Conservation (phyloP, 2,888 invertebrate species). For the Hirtodrosophila alboralis region DNA sequence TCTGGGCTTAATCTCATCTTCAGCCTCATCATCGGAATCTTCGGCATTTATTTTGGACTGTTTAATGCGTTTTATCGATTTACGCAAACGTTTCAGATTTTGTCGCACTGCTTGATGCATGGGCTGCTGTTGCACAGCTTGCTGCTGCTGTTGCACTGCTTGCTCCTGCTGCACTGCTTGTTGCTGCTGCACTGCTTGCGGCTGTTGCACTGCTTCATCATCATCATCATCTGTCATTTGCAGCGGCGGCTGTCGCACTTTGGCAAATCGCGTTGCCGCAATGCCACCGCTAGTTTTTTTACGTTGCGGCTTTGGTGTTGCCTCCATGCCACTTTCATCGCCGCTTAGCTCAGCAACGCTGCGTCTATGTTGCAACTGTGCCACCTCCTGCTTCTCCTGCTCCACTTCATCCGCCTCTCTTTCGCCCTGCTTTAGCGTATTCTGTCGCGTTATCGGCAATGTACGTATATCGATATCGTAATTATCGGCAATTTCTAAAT, state of each 20-base stretch:
- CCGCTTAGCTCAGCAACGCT: slow-evolving; percentile 61
- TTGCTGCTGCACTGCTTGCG: slow-evolving; percentile 4
- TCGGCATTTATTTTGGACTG: slow-evolving; percentile 30
- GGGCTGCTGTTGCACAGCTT: slow-evolving; percentile 19
- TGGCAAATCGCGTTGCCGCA: slow-evolving; percentile 71
- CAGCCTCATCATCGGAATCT: slow-evolving; percentile 32
- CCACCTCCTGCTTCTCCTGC: slow-evolving; percentile 24
- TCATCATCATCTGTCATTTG: slow-evolving; percentile 44
- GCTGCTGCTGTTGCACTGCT: not conserved
- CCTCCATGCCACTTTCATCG: slow-evolving; percentile 78
- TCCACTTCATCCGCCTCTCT: slow-evolving; percentile 20
- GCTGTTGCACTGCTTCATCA: not conserved
- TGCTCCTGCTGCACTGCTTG: slow-evolving; percentile 1
- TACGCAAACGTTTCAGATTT: slow-evolving; percentile 75
- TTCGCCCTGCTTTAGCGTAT: slow-evolving; percentile 52
- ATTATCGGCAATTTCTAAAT: slow-evolving; percentile 72
- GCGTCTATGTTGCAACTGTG: slow-evolving; percentile 9
- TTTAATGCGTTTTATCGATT: slow-evolving; percentile 69
- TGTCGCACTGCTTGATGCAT: slow-evolving; percentile 61
- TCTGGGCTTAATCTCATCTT: no score
- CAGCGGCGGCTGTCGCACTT: slow-evolving; percentile 65
- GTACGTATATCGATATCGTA: slow-evolving; percentile 72
- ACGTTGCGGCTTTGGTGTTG: slow-evolving; percentile 13
- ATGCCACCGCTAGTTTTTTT: slow-evolving; percentile 67
- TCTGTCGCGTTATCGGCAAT: slow-evolving; percentile 64